Base-by-base conservation (phyloP, 2,113 vertebrate genomes). In the Corythoichthys intestinalis region DNA sequence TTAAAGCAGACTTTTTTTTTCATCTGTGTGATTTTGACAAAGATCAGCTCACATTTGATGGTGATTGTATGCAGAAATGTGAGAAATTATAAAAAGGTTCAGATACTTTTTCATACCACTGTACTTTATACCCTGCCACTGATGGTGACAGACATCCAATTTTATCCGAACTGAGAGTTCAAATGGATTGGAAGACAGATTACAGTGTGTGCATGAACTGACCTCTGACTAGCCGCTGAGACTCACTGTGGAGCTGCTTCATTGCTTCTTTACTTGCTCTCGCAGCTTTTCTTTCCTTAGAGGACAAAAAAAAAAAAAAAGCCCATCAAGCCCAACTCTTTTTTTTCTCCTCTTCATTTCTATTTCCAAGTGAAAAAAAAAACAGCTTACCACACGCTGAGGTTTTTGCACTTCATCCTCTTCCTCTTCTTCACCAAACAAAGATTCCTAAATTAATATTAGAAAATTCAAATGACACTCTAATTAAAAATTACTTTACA, bases 231-330 rank as follows among this genome's bases (percentile, higher is more conserved):
- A 99, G 92, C 65, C 96, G 89, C 82, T 99, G 97, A 67, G 88
- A 95, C 74, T 98, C 97, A 83, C 97, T 98, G 54, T 99, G 97
- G 2, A 99, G 89, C 10, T 94, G 94, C 84, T 94, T 97, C 83
- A 97, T 93, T 0, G 95, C 96, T 78, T 98, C 96, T 81, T 94
- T 97, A 87, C 95, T 96, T 72, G 94, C 91, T 2, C 89, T 94
- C 2, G 97, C 95, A 50, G 97, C 95, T 78, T 95, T 98, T 71
- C 95, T 91, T 86, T 98, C 97, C 96, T 99, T 84, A 73, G 39
- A 75, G 62, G 49, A 66, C 17, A 58, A 15, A 64, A 62, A 6
- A 8, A n/a, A 38, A 13, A 41, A 15, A 47, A 48, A 44, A 4
- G 6, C 6, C 6, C 41, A 44, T 66, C 34, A 66, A 15, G 38